These are phyloP conservation scores for Aphelenchoides avenae DNA, from an alignment of 1,140 invertebrate genomes.

Conservation along the genomic window DNA sequence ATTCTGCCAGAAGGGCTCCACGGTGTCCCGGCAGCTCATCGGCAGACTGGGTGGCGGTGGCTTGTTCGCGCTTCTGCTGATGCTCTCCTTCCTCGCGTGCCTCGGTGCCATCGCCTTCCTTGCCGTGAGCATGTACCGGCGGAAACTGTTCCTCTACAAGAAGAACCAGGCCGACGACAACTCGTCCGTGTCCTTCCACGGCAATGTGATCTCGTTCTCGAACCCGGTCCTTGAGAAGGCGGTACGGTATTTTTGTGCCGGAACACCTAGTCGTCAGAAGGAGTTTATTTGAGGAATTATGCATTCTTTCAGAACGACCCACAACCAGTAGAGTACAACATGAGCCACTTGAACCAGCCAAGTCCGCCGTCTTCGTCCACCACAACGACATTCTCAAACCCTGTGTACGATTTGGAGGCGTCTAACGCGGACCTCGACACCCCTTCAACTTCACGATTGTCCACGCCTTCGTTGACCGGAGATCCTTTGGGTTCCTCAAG, in stretches of 20 bases:
- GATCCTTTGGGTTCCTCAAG: conserved; percentile 1
- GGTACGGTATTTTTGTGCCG: neutral
- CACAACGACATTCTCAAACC: conserved; percentile 56
- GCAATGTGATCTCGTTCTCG: conserved; percentile 58
- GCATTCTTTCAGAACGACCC: conserved; percentile 20
- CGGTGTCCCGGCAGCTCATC: conserved; percentile 50
- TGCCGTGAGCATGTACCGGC: conserved; percentile 45
- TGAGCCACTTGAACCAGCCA: conserved; percentile 35
- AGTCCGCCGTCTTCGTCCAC: conserved; percentile 19
- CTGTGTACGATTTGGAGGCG: conserved; percentile 55
- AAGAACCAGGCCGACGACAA: conserved; percentile 51
- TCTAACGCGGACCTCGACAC: conserved; percentile 18
- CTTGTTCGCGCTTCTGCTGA: conserved; percentile 47
- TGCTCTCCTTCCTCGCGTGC: conserved; percentile 46
- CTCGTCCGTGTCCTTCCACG: conserved; percentile 50
- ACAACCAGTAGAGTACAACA: conserved; percentile 45
- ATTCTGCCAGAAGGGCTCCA: conserved; percentile 41
- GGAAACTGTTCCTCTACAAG: conserved; percentile 43
- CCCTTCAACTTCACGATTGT: conserved; percentile 35
- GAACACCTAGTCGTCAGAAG: neutral
- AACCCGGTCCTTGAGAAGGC: conserved; percentile 53
- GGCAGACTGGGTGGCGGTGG: conserved; percentile 40
- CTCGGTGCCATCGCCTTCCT: conserved; percentile 47
- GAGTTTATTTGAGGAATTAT: neutral
- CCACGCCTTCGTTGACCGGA: conserved; percentile 6